Evolutionary conservation across 1,140 invertebrate genomes (phyloP), one percentile per base, ranked within the genome.

Genomic region (Tetragnatha versicolor): DNA sequence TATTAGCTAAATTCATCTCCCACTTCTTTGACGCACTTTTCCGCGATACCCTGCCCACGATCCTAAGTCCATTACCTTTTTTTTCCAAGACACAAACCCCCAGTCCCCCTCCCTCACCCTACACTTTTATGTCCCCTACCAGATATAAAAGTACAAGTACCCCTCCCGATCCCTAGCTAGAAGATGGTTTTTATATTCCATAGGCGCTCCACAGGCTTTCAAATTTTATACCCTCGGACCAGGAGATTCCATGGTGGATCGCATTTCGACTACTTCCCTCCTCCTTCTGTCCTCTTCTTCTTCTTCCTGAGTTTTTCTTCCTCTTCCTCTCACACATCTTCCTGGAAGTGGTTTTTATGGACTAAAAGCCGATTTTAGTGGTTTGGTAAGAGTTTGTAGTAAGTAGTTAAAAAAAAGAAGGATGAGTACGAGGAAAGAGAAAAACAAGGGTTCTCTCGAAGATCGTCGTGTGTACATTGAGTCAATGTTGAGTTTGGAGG

Each of bases 321-420:
- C 14, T 37, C 10, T 6, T 27, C 14, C n/a, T n/a, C n/a, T n/a
- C 27, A 33, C 20, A 22, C 10, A 49, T 33, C 29, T 31, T 68
- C 27, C 35, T 17, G 45, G 27, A 51, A 49, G 29, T 68, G 42
- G 27, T 35, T 51, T 68, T 68, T 68, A 68, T 68, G 42, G 42
- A 20, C 25, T 68, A 51, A 51, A 68, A 68, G 42, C 45, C 29
- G 45, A 35, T 68, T 68, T 51, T 68, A 51, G 65, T 47, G 31
- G 65, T 33, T 51, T 51, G 31, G 29, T 68, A 68, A 68, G 65
- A 68, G 29, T 68, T 68, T 68, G 27, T 51, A n/a, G n/a, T n/a
- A 33, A 27, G 42, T 51, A 35, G 45, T 68, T 68, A 68, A 33
- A 49, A 49, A 31, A 55, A 35, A 35, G 29, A 17, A 33, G 17